Evolutionary conservation across 2,888 invertebrate species (phyloP).

Genomic region (Macropis europaea): DNA sequence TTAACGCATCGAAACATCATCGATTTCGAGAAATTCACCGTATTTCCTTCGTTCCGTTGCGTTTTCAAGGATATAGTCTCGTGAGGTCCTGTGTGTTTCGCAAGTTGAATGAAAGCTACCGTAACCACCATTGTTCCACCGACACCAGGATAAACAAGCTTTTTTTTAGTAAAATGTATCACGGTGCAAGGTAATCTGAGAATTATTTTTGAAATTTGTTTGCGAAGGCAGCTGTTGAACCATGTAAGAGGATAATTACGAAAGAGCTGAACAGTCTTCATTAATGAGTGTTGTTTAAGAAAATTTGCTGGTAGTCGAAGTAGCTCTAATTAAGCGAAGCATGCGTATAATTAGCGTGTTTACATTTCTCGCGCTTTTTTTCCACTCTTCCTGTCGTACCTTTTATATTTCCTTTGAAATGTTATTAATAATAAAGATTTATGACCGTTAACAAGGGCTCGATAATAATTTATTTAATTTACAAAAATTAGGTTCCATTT

Average conservation of each 20-base stretch:
- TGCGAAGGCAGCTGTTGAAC: neutral
- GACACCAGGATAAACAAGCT: neutral
- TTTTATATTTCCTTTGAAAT: neutral
- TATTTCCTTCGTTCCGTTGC: neutral
- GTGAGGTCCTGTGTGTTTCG: neutral
- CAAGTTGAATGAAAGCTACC: constrained; percentile 14
- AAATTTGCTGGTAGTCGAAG: neutral
- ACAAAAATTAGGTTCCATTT: too few relatives aligned
- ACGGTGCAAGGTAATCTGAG: neutral
- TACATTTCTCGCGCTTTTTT: constrained; percentile 29
- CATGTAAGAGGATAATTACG: neutral
- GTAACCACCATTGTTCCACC: neutral
- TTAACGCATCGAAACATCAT: neutral
- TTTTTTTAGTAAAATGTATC: neutral
- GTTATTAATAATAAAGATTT: too few relatives aligned
- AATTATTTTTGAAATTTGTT: neutral
- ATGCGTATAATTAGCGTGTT: neutral
- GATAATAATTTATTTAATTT: too few relatives aligned
- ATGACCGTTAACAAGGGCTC: too few relatives aligned
- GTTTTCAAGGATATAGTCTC: neutral
- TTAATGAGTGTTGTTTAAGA: neutral
- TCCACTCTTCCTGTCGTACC: neutral
- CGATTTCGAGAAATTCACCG: neutral
- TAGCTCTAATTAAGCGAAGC: neutral
- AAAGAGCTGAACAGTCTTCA: neutral